These are phyloP conservation scores for Carollia perspicillata DNA, from an alignment of 2,113 vertebrate species.

Conservation along the genomic window DNA sequence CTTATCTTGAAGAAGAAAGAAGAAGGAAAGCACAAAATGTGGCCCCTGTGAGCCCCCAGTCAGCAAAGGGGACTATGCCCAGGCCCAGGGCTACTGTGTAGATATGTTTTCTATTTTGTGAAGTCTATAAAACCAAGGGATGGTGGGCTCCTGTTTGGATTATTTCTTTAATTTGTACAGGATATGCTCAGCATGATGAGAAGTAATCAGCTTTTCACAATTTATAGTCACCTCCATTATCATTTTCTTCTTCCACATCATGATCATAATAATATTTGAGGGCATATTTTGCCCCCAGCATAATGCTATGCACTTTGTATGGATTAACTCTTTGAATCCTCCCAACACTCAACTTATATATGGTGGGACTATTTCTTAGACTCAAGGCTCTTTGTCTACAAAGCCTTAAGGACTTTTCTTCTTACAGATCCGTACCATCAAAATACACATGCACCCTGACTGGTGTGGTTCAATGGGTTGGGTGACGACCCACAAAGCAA, in stretches of 20 bases:
- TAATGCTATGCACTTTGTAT: neutral
- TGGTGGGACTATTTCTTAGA: neutral
- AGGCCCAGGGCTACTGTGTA: accelerated
- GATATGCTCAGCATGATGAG: neutral
- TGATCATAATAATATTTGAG: neutral
- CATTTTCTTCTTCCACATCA: neutral
- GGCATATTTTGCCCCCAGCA: neutral
- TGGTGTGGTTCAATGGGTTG: too few species aligned
- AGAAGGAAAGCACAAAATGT: neutral
- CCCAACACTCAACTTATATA: neutral
- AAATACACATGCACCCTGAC: neutral
- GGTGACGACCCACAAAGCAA: too few species aligned
- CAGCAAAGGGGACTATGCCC: too few species aligned
- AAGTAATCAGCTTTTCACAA: neutral
- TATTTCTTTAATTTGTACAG: neutral
- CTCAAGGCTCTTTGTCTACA: neutral
- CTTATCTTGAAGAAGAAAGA: too few species aligned
- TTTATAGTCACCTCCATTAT: neutral
- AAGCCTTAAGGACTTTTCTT: neutral
- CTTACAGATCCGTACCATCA: neutral
- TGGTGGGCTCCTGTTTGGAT: neutral
- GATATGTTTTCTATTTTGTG: neutral
- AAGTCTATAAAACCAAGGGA: neutral
- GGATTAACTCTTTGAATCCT: neutral
- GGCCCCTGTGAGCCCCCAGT: neutral